These are phyloP conservation scores for Mythimna albipuncta DNA, from an alignment of 2,888 invertebrate genomes.

Conservation along the genomic window DNA sequence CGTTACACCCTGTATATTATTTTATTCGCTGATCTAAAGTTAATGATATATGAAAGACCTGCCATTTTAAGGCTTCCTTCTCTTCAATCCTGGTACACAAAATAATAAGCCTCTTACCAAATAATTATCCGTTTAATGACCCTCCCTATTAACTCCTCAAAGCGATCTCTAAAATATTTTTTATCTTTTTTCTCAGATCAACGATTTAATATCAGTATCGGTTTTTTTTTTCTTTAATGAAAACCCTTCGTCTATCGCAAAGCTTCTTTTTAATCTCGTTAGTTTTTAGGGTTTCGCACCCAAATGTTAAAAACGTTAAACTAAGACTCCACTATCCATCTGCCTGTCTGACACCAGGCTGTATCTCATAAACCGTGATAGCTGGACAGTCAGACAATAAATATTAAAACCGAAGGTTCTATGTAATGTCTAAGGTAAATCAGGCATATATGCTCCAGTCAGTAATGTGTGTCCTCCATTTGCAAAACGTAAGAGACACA, in stretches of 20 bases:
- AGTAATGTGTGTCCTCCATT: too few relatives aligned
- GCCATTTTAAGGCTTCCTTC: background rate
- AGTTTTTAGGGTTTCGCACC: background rate
- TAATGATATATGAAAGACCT: background rate
- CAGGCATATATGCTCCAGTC: too few relatives aligned
- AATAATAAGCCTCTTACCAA: constrained; percentile 6
- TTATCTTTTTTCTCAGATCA: constrained; percentile 1
- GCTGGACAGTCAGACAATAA: too few relatives aligned
- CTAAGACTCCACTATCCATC: too few relatives aligned
- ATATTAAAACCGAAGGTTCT: too few relatives aligned
- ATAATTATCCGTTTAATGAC: constrained; percentile 7
- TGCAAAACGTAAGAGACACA: too few relatives aligned
- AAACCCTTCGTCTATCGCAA: background rate
- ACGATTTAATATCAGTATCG: background rate
- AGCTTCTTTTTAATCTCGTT: background rate
- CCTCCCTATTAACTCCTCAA: background rate
- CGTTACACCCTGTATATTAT: background rate
- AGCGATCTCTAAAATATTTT: background rate
- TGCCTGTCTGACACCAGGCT: too few relatives aligned
- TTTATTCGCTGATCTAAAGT: background rate
- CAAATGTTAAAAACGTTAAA: too few relatives aligned
- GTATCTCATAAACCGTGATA: too few relatives aligned
- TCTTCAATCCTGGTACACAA: background rate
- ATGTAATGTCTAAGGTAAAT: too few relatives aligned
- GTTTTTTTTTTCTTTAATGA: background rate